Conservation (phyloP, 2,888 invertebrate genomes). For the Thereva unica region DNA sequence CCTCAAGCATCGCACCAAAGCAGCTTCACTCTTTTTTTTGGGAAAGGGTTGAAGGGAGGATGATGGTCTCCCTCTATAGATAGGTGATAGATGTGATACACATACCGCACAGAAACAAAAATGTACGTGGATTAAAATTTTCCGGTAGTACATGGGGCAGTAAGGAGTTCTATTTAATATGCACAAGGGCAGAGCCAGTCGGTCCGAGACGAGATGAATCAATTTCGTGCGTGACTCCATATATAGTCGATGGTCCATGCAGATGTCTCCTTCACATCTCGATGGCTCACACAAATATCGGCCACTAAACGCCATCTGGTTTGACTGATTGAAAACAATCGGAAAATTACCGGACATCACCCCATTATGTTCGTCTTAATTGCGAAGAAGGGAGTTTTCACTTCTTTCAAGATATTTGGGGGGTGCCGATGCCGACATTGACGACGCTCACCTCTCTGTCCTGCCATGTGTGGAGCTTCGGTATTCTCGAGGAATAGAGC, state of each 20-base stretch:
- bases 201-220: conserved; percentile 22
- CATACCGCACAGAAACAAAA: too few relatives aligned
- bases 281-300: not conserved
- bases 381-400: conserved; percentile 15
- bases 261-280: conserved; percentile 4
- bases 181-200: conserved; percentile 10
- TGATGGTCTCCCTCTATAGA: too few relatives aligned
- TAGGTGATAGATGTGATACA: too few relatives aligned
- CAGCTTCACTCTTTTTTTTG: too few relatives aligned
- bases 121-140: too few relatives aligned
- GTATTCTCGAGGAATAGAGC: conserved; percentile 19
- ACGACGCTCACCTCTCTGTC: too few relatives aligned
- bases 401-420: conserved; percentile 1
- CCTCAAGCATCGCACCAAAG: not conserved
- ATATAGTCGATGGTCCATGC: conserved; percentile 8
- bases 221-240: conserved; percentile 31
- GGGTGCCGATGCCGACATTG: conserved; percentile 4
- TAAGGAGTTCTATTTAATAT: conserved; percentile 16
- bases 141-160: not conserved
- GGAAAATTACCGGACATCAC: conserved; percentile 32
- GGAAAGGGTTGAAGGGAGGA: too few relatives aligned
- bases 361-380: conserved; percentile 34
- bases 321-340: conserved; percentile 35
- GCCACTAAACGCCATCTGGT: conserved; percentile 30
- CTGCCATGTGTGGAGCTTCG: not conserved